These are phyloP conservation scores for Recurvirostra avosetta DNA, from an alignment of 2,113 vertebrate species.

Conservation along the genomic window DNA sequence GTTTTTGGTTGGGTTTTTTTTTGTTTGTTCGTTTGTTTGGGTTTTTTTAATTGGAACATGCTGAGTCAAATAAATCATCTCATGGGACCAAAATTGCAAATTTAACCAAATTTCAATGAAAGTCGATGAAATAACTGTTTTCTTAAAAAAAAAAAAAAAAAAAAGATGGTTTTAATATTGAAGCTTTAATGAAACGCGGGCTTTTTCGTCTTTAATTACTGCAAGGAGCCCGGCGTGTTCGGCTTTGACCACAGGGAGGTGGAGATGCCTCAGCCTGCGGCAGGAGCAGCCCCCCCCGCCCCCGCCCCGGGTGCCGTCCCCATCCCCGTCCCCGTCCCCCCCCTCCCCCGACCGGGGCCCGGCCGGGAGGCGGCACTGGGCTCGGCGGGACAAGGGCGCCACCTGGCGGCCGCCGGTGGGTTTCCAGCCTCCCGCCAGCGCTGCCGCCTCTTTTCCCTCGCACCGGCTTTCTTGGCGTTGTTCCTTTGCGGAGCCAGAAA, in stretches of 20 bases:
- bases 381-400: background rate
- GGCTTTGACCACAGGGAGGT: no score
- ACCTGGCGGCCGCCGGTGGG: background rate
- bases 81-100: background rate
- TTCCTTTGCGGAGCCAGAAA: background rate
- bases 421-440: rapidly evolving
- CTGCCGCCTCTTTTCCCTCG: background rate
- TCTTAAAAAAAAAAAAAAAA: background rate
- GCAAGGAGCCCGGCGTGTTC: no score
- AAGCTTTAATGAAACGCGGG: rapidly evolving
- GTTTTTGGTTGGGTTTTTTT: no score
- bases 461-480: rapidly evolving
- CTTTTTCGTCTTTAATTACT: background rate
- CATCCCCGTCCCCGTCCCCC: no score
- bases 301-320: no score
- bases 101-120: background rate
- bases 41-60: background rate
- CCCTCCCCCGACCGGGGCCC: no score
- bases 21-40: no score
- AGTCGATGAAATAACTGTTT: background rate
- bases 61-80: background rate
- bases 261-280: rapidly evolving
- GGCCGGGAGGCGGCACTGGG: no score
- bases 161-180: background rate
- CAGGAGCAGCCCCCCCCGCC: rapidly evolving